Evolutionary conservation across 2,113 vertebrate genomes (phyloP), one percentile per base, ranked within the genome.

Genomic region (Onychorhynchus coronatus): DNA sequence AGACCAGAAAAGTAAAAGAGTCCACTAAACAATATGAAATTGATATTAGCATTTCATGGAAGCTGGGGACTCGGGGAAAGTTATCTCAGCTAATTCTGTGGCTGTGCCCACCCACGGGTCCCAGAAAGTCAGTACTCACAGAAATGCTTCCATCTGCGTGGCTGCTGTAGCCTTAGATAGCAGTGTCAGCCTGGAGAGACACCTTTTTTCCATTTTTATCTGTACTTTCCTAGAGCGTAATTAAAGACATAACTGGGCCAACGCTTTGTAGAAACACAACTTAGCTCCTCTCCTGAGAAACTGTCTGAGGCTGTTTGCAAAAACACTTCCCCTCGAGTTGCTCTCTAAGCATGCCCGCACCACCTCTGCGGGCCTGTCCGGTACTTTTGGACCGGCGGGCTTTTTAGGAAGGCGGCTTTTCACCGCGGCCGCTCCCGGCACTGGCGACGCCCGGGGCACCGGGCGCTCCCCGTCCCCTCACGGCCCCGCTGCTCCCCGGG

Each of bases 331-430:
- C 39, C 44, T 25, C 23, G 22, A 42, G 44, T 11, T 83, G 55
- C 47, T 5, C 56, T 30, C 39, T n/a, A 5, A 21, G 28, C 17
- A 3, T 1, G 46, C 67, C 65, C 1, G 49, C 86, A n/a, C 6
- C 63, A 7, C n/a, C 28, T n/a, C 71, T 5, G 44, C 0, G 18
- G 39, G 62, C 72, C 37, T 28, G 24, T 12, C n/a, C 71, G 4
- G 9, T 0, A 1, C 55, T 17, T 70, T n/a, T 4, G 9, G 25
- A 23, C 49, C 0, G 7, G 30, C 1, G n/a, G 28, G 13, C 28
- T 18, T 12, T 71, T 30, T 5, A 67, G 82, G 11, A 46, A 46
- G 81, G 39, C 17, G 14, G 33, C n/a, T 30, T 10, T 35, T 30
- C 42, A 24, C 37, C 9, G 55, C 23, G 20, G 61, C 75, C 66